Base-by-base conservation (phyloP, 2,797 vertebrate genomes). In the Octomys mimax region DNA sequence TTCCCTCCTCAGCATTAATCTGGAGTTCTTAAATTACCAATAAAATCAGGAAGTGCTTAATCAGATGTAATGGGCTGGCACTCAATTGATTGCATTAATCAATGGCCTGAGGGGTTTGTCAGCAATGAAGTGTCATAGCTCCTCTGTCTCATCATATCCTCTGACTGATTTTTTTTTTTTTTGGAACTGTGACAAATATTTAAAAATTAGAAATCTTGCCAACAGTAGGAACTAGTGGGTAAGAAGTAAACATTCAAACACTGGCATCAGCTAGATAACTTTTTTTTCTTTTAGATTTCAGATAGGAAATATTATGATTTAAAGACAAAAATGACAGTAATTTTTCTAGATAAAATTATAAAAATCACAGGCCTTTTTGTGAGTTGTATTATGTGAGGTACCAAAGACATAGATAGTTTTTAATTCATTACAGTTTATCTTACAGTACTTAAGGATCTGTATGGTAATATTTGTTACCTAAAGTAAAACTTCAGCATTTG, bases 31-130 rank as follows among this genome's bases (percentile, higher is more conserved):
- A 93, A 84, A 96, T 85, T 90, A 87, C 61, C 94, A 61, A 68
- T 93, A 90, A 93, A 93, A 78, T 77, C 90, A 84, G 26, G 28
- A 46, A 85, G 80, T 54, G 64, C 46, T 89, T 93, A 89, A 95
- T 94, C 70, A 94, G 79, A 87, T 59, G 49, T 78, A 68, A 89
- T 57, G 92, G 46, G 62, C 77, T 93, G 54, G 33, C 33, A 91
- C n/a, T 78, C 26, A 5, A 12, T 28, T 93, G 77, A 96, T 78
- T 89, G 52, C 39, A 7, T 81, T 89, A 61, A 84, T 95, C 94
- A 94, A 16, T 96, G 61, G 77, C 94, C 80, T 8, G 46, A 92
- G 93, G 92, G 87, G 11, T 59, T 92, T 78, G 49, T 80, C 28
- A 89, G 62, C 57, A 87, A 42, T 2, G n/a, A 2, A 18, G 10